These are phyloP conservation scores for Thinocorus orbignyianus DNA, from an alignment of 2,113 vertebrate genomes.

Conservation along the genomic window DNA sequence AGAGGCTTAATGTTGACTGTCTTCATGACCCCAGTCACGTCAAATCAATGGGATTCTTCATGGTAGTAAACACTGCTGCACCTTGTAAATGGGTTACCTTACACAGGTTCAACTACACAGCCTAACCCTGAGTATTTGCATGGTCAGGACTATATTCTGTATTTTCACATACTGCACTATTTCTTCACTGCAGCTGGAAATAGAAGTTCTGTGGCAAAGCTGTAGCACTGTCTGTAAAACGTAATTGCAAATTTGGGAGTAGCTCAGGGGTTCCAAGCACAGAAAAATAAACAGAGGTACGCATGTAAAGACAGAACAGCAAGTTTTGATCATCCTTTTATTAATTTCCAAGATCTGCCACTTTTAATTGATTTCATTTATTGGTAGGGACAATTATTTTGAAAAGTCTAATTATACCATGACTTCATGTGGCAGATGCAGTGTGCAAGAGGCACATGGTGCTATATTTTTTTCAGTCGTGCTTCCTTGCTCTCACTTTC, in stretches of 20 bases:
- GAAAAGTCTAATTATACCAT: background rate
- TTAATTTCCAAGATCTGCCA: background rate
- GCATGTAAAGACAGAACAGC: background rate
- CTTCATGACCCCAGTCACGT: background rate
- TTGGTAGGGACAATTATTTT: background rate
- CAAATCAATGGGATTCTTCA: background rate
- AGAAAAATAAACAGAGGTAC: background rate
- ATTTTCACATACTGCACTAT: background rate
- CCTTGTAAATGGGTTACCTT: background rate
- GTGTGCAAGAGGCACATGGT: background rate
- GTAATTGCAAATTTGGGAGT: background rate
- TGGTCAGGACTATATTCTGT: background rate
- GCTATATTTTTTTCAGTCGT: background rate
- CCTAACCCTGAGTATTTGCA: background rate
- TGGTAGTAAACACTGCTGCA: background rate
- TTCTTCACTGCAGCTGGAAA: background rate
- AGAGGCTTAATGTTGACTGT: background rate
- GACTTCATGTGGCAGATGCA: background rate
- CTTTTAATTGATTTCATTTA: background rate
- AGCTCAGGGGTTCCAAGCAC: background rate
- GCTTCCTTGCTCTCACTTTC: background rate
- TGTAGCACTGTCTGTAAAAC: background rate
- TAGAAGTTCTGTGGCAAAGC: background rate
- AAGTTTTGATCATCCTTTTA: conserved; percentile 16
- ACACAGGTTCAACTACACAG: background rate